phyloP scores from a whole-genome alignment of 2,113 vertebrate species.

The Clupea harengus region DNA sequence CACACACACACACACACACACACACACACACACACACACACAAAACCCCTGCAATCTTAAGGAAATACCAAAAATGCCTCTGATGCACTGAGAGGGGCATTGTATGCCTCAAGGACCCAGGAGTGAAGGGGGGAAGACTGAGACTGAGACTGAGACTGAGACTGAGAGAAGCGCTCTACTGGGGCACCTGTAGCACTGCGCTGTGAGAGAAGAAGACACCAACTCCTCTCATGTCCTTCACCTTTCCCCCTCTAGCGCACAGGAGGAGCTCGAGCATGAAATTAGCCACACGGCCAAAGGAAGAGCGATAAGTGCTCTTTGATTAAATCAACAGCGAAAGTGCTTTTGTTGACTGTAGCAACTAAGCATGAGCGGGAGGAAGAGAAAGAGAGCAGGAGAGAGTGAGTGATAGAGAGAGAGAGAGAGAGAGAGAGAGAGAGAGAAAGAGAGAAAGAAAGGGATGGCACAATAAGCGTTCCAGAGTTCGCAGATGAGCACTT shows the following conservation, averaged over 20 bases:
- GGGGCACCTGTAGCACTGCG: not conserved
- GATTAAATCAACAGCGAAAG: slow-evolving; percentile 5
- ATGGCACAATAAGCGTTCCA: not conserved
- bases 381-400: not conserved
- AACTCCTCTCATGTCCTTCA: too few species aligned
- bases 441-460: not conserved
- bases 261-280: not conserved
- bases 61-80: not conserved
- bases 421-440: not conserved
- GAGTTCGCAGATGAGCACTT: not conserved
- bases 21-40: not conserved
- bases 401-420: not conserved
- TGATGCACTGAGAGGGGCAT: not conserved
- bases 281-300: not conserved
- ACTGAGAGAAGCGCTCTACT: not conserved
- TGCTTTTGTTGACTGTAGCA: not conserved
- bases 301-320: not conserved
- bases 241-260: not conserved
- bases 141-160: not conserved
- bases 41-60: not conserved
- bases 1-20: not conserved
- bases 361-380: not conserved
- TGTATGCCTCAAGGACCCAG: not conserved
- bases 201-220: not conserved
- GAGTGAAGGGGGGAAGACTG: not conserved